Evolutionary conservation across 2,888 invertebrate genomes (phyloP).

Genomic region (Ganaspis brasiliensis): DNA sequence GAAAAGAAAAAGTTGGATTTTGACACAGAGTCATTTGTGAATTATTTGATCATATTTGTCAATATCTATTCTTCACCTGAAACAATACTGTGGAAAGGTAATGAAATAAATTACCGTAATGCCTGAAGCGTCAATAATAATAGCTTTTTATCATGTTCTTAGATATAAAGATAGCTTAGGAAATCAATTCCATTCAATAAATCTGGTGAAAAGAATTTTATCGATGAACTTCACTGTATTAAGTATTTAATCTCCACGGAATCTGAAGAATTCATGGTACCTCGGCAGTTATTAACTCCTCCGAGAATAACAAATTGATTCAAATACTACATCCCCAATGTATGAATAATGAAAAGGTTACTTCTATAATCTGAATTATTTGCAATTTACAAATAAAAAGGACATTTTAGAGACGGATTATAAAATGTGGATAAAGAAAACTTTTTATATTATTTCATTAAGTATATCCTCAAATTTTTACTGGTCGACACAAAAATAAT

Average conservation of each 20-base stretch:
- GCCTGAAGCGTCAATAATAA: slow-evolving; percentile 11
- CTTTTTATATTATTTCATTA: not conserved
- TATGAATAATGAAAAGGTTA: not conserved
- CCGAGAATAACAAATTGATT: not conserved
- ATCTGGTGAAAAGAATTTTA: not conserved
- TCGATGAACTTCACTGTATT: not conserved
- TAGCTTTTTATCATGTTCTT: slow-evolving; percentile 7
- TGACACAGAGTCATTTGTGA: not conserved
- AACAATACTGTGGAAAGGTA: not conserved
- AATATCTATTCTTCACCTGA: not conserved
- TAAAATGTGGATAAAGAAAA: not conserved
- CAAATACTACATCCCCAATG: not conserved
- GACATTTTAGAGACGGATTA: not conserved
- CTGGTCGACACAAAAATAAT: too few species aligned
- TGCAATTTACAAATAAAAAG: not conserved
- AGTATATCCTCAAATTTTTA: too few species aligned
- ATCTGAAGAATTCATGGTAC: not conserved
- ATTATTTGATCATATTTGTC: not conserved
- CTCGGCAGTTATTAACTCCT: not conserved
- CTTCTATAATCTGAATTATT: not conserved
- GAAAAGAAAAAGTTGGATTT: not conserved
- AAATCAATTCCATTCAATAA: slow-evolving; percentile 7
- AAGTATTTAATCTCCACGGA: not conserved
- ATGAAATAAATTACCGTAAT: slow-evolving; percentile 3
- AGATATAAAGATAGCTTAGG: slow-evolving; percentile 3